A percentile compares a stretch with the other conserved stretches of the same genome.
Conservation (phyloP, 2,888 invertebrate genomes). For the Mystacides longicornis region DNA sequence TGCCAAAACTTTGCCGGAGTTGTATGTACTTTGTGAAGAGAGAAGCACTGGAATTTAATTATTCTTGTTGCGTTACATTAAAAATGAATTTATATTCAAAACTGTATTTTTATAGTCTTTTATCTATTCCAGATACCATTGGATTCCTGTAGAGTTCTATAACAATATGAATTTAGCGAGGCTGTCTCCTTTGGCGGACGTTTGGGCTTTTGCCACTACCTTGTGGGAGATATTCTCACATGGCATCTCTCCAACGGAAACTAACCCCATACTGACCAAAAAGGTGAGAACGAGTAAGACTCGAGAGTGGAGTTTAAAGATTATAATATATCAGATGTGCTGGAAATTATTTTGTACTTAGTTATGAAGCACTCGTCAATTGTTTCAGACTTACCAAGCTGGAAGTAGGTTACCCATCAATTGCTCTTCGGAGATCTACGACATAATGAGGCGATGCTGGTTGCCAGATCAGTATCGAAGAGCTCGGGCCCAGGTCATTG, state of each 20-base stretch:
- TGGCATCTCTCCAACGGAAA: conserved; percentile 51
- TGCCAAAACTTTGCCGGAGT: too few relatives aligned
- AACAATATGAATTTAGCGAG: conserved; percentile 58
- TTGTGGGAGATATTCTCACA: conserved; percentile 87
- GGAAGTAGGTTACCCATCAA: conserved; percentile 59
- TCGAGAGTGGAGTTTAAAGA: too few relatives aligned
- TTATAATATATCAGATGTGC: too few relatives aligned
- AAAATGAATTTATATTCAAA: too few relatives aligned
- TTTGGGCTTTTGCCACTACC: conserved; percentile 90
- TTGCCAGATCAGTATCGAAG: conserved; percentile 59
- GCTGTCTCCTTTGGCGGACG: conserved; percentile 65
- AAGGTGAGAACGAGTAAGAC: conserved; percentile 36
- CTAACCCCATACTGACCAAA: conserved; percentile 41
- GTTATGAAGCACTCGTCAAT: too few relatives aligned
- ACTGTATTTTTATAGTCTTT: too few relatives aligned
- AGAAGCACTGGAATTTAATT: too few relatives aligned
- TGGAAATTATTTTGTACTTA: too few relatives aligned
- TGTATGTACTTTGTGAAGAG: too few relatives aligned
- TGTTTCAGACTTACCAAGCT: conserved; percentile 54
- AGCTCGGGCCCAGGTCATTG: conserved; percentile 76
- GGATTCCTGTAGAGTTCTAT: conserved; percentile 84
- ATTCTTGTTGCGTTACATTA: too few relatives aligned
- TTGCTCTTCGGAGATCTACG: conserved; percentile 71
- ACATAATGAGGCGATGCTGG: conserved; percentile 78
- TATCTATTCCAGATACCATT: conserved; percentile 65